Conservation (phyloP, 2,113 vertebrate species). For the Pitta sordida region DNA sequence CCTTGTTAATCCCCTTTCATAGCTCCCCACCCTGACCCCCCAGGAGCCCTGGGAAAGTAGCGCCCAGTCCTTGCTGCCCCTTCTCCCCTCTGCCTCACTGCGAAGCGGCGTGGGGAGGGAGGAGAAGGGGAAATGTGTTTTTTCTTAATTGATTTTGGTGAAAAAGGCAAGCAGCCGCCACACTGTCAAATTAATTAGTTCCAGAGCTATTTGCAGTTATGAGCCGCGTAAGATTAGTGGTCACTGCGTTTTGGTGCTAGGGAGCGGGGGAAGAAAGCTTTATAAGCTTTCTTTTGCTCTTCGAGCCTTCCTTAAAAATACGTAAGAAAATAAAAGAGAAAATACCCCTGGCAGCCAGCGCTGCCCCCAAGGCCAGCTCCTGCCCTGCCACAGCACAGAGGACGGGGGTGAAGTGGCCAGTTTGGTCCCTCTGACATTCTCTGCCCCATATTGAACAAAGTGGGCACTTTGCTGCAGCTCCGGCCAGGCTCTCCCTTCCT, state of each 20-base stretch:
- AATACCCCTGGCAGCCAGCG: background rate
- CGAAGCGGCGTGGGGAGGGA: background rate
- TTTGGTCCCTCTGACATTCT: background rate
- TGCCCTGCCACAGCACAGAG: background rate
- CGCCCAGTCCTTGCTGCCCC: background rate
- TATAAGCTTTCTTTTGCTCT: background rate
- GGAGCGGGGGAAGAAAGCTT: background rate
- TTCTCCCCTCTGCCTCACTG: background rate
- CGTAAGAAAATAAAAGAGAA: background rate
- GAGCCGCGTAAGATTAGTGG: conserved; percentile 1
- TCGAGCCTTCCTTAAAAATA: background rate
- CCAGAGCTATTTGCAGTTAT: conserved; percentile 22
- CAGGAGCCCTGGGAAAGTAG: conserved; percentile 61
- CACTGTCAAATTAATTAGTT: conserved; percentile 47
- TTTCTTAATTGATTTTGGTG: conserved; percentile 59
- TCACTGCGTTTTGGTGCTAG: background rate
- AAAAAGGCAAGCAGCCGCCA: background rate
- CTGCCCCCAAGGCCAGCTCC: background rate
- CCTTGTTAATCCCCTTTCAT: conserved; percentile 45
- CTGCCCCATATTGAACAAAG: background rate
- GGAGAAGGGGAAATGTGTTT: background rate
- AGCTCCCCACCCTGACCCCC: background rate
- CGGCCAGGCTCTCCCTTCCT: background rate
- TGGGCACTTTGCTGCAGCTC: background rate
- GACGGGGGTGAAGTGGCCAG: background rate